Percentiles rank a stretch among this genome's conserved stretches.
Conservation (phyloP, 2,797 vertebrate species). For the Amazona finschi region DNA sequence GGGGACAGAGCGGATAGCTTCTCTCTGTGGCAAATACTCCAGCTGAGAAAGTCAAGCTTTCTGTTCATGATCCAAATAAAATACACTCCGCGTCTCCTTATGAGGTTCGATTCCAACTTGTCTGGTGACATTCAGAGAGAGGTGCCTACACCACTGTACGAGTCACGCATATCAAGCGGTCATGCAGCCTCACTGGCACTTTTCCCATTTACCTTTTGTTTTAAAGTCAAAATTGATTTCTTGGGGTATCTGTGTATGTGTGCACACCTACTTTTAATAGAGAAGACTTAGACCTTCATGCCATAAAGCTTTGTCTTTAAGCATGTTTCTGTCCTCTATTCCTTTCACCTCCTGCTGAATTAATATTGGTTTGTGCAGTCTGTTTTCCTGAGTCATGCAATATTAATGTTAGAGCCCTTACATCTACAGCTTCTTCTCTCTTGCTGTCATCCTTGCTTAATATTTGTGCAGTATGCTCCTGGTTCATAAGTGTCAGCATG, state of each 20-base stretch:
- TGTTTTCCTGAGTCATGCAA: not conserved
- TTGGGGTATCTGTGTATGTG: not conserved
- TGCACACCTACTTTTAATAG: not conserved
- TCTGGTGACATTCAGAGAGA: not conserved
- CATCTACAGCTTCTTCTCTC: not conserved
- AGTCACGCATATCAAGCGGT: not conserved
- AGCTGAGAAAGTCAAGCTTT: not conserved
- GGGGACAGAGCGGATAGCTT: not conserved
- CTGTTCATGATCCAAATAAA: not conserved
- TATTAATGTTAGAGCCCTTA: not conserved
- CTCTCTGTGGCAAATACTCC: not conserved
- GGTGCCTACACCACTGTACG: not conserved
- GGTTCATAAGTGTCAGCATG: not conserved
- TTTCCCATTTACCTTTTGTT: not conserved
- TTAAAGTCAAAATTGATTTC: not conserved
- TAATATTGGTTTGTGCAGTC: not conserved
- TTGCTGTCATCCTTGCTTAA: not conserved
- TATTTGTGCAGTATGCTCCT: not conserved
- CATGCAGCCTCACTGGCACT: not conserved
- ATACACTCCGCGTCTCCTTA: not conserved
- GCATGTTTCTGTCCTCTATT: fast-evolving
- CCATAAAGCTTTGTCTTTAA: not conserved
- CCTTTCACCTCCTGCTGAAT: not conserved
- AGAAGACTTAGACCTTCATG: not conserved
- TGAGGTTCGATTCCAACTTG: not conserved